Base-by-base conservation (phyloP, 30 jellyfish, hydroid and myxozoan species). In the Cassiopea andromeda region DNA sequence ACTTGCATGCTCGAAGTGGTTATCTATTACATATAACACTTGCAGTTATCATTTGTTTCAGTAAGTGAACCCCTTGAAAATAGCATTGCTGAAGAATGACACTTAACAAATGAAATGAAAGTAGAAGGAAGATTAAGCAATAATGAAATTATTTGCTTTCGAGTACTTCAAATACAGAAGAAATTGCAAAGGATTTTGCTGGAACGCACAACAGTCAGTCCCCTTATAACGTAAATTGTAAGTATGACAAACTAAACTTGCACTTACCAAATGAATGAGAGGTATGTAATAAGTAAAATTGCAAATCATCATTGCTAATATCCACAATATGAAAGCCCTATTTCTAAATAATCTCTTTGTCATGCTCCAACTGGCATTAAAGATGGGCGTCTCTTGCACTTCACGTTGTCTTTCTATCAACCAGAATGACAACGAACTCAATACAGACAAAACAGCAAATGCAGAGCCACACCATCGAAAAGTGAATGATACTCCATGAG, bases 231-330 rank as follows among this genome's bases (percentile, higher is more conserved):
- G 38, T 27, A 27, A 27, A 27, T 27, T 27, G 38, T 27, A 27
- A 27, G 38, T 27, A 27, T 27, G 38, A 27, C 38, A 27, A 54
- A 54, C 10, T 10, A 64, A 64, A 17, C 5, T 64, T 64, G 15
- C n/a, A 93, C 98, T 94, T 70, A 89, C 99, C 98, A 95, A 89
- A 88, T 87, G 94, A 27, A 92, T 89, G 59, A 95, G 85, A 7
- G 99, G 99, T 38, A 95, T 95, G 75, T 95, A 95, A 77, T 95
- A 95, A 0, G 97, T 85, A 87, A 91, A 95, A 70, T 95, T 95
- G 66, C 98, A 73, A 46, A 95, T 77, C 98, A 95, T 91, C 97
- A 92, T 91, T 1, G 83, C 83, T 8, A 84, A 14, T 3, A 91
- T 46, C 96, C 97, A 95, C 17, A 81, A 66, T 5, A 89, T 70